These are phyloP conservation scores for Gymnothorax reevesii DNA, from an alignment of 2,797 vertebrate genomes.

Conservation along the genomic window DNA sequence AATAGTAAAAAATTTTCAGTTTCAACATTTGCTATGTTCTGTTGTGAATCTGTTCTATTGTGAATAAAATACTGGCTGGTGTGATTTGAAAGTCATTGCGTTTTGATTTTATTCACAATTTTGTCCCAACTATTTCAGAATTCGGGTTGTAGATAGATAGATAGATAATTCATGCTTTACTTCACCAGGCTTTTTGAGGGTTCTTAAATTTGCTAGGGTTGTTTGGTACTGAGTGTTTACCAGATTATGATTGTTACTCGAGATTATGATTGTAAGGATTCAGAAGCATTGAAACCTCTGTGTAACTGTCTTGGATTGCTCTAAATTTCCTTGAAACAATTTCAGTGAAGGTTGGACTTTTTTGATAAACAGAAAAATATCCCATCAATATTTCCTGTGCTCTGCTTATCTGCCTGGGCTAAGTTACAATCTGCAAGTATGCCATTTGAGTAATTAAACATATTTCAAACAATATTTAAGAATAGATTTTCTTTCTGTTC, in stretches of 20 bases:
- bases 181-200: no score
- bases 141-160: no score
- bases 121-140: no score
- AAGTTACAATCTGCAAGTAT: not conserved
- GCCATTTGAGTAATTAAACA: not conserved
- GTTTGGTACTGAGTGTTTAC: not conserved
- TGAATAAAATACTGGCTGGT: no score
- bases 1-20: no score
- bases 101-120: no score
- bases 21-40: no score
- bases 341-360: slow-evolving; percentile 63
- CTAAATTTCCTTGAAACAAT: slow-evolving; percentile 50
- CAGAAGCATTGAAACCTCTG: slow-evolving; percentile 38
- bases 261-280: not conserved
- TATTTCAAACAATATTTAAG: not conserved
- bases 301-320: not conserved
- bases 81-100: no score
- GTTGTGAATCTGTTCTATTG: no score
- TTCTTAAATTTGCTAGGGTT: no score
- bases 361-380: slow-evolving; percentile 56
- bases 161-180: no score
- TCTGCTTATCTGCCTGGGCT: slow-evolving; percentile 51
- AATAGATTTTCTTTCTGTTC: not conserved
- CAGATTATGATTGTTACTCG: not conserved
- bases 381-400: slow-evolving; percentile 57